phyloP scores from a whole-genome alignment of 2,797 vertebrate genomes.

The Phylloscopus collybita region DNA sequence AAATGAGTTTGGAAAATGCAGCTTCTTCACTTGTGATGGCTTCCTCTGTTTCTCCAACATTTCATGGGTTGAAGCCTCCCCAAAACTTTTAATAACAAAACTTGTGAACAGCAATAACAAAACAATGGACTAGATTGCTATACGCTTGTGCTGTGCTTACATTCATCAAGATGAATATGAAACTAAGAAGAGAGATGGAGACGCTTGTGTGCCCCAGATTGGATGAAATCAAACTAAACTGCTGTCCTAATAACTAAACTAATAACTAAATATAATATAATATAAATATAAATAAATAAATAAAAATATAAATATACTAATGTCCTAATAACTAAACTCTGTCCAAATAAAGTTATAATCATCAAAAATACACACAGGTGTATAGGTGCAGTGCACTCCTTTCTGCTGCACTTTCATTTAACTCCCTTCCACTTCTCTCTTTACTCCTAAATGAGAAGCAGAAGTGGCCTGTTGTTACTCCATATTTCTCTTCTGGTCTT shows the following conservation, averaged over 20 bases:
- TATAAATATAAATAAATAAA: no score
- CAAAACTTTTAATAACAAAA: neutral
- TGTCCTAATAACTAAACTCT: neutral
- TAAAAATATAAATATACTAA: no score
- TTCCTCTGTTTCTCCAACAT: neutral
- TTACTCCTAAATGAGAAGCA: neutral
- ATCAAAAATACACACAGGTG: neutral
- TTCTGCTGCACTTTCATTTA: neutral
- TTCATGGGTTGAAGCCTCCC: neutral
- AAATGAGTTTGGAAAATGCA: neutral
- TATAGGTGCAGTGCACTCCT: neutral
- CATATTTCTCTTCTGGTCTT: neutral
- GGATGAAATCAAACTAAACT: neutral
- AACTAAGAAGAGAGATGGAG: neutral
- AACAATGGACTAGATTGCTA: neutral
- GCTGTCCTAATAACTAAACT: neutral
- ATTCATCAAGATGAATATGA: neutral
- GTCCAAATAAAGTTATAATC: neutral
- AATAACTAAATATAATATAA: no score
- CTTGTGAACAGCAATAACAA: neutral
- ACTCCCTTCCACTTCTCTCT: neutral
- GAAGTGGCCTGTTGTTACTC: neutral
- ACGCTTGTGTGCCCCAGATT: neutral
- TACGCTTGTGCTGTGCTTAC: neutral
- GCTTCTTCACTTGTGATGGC: neutral